phyloP scores from a whole-genome alignment of 2,797 vertebrate genomes.

The Podarcis siculus region DNA sequence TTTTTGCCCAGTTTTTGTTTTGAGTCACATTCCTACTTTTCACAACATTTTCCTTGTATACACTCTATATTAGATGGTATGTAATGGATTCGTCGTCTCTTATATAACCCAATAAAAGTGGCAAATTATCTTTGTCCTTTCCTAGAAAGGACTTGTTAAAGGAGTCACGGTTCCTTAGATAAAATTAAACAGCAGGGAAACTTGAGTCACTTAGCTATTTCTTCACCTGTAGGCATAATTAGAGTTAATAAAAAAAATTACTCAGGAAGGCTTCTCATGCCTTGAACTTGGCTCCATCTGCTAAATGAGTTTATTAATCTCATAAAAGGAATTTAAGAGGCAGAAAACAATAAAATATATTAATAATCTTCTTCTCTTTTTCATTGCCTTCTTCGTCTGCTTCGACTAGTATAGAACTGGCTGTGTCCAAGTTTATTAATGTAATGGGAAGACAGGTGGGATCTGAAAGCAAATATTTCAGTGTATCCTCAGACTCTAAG shows the following conservation, averaged over 20 bases:
- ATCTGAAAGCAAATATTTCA: background rate
- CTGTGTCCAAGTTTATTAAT: background rate
- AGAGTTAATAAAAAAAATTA: constrained; percentile 47
- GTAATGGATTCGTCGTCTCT: constrained; percentile 25
- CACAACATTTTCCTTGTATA: background rate
- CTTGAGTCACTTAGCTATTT: constrained; percentile 51
- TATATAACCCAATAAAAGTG: constrained; percentile 41
- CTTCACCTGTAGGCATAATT: constrained; percentile 59
- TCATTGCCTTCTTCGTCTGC: background rate
- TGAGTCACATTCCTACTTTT: background rate
- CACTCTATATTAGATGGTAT: constrained; percentile 19
- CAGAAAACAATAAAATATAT: constrained; percentile 37
- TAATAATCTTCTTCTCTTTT: background rate
- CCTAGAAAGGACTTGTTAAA: constrained; percentile 58
- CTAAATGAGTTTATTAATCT: constrained; percentile 52
- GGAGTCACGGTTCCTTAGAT: constrained; percentile 45
- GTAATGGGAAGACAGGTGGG: background rate
- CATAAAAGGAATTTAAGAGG: constrained; percentile 53
- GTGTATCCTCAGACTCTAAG: background rate
- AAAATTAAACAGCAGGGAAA: constrained; percentile 59
- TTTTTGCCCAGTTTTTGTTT: background rate
- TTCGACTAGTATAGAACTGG: background rate
- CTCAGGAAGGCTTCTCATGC: constrained; percentile 33
- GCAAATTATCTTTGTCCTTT: constrained; percentile 47
- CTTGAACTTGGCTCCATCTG: constrained; percentile 45